Evolutionary conservation across 2,888 invertebrate species (phyloP).

Genomic region (Sphecodes monilicornis): DNA sequence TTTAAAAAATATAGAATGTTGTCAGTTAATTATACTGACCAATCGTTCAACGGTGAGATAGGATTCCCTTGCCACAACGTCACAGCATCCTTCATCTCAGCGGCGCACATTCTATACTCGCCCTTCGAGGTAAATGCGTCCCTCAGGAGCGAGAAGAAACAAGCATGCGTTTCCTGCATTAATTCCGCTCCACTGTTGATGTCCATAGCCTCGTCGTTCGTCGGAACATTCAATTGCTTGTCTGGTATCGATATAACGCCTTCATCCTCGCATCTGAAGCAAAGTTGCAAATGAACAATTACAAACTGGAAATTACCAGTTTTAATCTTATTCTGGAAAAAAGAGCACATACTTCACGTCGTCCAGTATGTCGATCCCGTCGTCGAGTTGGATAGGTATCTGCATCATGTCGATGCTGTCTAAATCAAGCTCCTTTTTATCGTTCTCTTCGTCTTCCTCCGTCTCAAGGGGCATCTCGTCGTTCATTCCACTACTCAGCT

Average conservation of each 20-base stretch:
- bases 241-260: slow-evolving; percentile 79
- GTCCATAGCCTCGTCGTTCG: slow-evolving; percentile 75
- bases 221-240: slow-evolving; percentile 74
- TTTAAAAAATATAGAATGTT: no score
- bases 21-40: slow-evolving; percentile 85
- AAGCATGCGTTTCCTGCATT: slow-evolving; percentile 93
- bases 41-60: slow-evolving; percentile 92
- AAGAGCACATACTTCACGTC: slow-evolving; percentile 84
- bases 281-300: background rate
- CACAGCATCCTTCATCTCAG: slow-evolving; percentile 90
- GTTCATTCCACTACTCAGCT: slow-evolving; percentile 65
- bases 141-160: slow-evolving; percentile 94
- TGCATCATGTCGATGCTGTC: slow-evolving; percentile 91
- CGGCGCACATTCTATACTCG: slow-evolving; percentile 93
- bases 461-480: slow-evolving; percentile 74
- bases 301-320: background rate
- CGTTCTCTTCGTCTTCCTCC: slow-evolving; percentile 78
- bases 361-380: slow-evolving; percentile 86
- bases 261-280: slow-evolving; percentile 77
- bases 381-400: slow-evolving; percentile 90
- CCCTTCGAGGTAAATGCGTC: slow-evolving; percentile 94
- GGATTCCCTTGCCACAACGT: slow-evolving; percentile 91
- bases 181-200: slow-evolving; percentile 85
- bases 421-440: slow-evolving; percentile 84
- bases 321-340: slow-evolving; percentile 21